Conservation (phyloP, 2,113 vertebrate genomes). For the Taxidea taxus region DNA sequence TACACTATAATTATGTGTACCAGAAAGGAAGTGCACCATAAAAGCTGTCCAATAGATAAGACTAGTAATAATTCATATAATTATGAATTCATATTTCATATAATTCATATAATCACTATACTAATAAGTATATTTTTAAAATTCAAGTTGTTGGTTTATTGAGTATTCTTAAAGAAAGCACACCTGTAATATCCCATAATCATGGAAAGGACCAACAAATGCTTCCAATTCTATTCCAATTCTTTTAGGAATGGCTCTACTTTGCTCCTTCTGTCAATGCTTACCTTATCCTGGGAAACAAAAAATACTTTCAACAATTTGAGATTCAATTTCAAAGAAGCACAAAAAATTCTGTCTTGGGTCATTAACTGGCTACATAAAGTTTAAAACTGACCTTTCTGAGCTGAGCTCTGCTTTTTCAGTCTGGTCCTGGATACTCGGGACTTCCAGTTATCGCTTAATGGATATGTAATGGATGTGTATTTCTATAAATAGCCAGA, state of each 20-base stretch:
- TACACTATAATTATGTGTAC: not conserved
- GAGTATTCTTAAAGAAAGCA: slow-evolving; percentile 39
- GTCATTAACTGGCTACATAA: not conserved
- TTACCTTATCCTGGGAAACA: not conserved
- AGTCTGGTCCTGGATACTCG: not conserved
- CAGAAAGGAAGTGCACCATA: not conserved
- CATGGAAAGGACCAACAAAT: slow-evolving; percentile 12
- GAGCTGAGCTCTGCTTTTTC: not conserved
- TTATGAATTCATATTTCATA: not conserved
- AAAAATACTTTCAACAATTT: not conserved
- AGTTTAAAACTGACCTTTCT: not conserved
- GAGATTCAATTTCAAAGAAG: not conserved
- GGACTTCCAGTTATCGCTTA: not conserved
- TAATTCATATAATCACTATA: not conserved
- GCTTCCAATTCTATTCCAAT: slow-evolving; percentile 14
- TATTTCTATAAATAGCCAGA: not conserved
- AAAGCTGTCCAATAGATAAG: not conserved
- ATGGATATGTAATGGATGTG: not conserved
- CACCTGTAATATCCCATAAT: slow-evolving; percentile 23
- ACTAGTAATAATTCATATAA: not conserved
- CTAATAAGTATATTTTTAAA: slow-evolving; percentile 32
- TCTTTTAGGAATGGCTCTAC: not conserved
- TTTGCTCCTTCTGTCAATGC: not conserved
- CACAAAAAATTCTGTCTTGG: slow-evolving; percentile 16
- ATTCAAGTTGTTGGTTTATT: slow-evolving; percentile 18